Conservation (phyloP, 2,113 vertebrate species). For the Cephalophus harveyi region DNA sequence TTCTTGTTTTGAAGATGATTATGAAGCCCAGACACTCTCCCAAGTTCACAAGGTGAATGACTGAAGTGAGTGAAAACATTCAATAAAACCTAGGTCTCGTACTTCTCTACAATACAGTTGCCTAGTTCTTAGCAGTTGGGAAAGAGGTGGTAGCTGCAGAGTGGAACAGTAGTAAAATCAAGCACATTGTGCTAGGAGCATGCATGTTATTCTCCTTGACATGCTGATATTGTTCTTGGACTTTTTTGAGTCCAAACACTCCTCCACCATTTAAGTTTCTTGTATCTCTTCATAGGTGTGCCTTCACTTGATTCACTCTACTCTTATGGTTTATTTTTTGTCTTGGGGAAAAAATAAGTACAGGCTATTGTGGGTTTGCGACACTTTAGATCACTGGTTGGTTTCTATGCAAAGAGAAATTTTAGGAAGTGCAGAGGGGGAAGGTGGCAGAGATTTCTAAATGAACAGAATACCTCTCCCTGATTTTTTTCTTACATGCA, state of each 20-base stretch:
- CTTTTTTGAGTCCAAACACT: neutral
- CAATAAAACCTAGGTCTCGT: neutral
- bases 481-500: neutral
- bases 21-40: neutral
- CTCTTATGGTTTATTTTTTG: neutral
- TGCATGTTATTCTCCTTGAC: neutral
- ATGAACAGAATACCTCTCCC: neutral
- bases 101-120: neutral
- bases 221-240: neutral
- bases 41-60: neutral
- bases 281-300: neutral
- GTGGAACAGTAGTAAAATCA: neutral
- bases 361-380: slow-evolving; percentile 31
- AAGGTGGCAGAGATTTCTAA: slow-evolving; percentile 36
- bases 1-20: slow-evolving; percentile 20
- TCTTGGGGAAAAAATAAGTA: neutral
- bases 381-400: neutral
- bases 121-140: neutral
- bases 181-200: neutral
- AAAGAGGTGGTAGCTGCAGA: neutral
- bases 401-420: neutral
- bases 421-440: slow-evolving; percentile 20
- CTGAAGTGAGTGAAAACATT: neutral
- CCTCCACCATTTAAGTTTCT: neutral
- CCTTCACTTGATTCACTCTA: neutral